Evolutionary conservation across 2,888 invertebrate genomes (phyloP).

Genomic region (Schizaphis graminum): DNA sequence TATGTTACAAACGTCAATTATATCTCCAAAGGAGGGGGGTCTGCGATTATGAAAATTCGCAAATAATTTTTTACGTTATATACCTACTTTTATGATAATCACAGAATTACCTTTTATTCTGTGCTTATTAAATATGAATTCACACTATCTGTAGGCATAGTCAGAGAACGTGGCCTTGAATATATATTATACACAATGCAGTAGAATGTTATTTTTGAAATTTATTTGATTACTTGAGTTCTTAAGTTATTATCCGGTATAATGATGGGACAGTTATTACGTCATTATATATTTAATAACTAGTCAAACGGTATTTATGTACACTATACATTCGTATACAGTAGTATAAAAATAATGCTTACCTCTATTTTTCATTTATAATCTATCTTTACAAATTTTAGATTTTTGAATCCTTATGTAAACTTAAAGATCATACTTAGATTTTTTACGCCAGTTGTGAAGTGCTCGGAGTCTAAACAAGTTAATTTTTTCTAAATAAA

Average conservation of each 20-base stretch:
- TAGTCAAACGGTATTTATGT: neutral
- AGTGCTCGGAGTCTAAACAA: too few species aligned
- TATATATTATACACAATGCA: neutral
- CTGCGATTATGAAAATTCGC: neutral
- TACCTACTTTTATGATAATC: neutral
- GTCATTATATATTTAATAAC: neutral
- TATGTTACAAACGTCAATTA: neutral
- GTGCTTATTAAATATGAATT: neutral
- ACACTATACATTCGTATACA: neutral
- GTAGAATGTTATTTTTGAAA: neutral
- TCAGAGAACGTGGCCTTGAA: neutral
- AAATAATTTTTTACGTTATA: neutral
- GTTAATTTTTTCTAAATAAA: too few species aligned
- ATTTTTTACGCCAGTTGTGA: too few species aligned
- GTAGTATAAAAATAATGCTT: neutral
- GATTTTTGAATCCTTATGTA: too few species aligned
- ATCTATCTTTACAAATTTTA: neutral
- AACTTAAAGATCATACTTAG: too few species aligned
- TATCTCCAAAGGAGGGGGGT: neutral
- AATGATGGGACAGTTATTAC: neutral
- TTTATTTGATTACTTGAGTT: neutral
- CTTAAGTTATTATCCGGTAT: neutral
- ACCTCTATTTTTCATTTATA: neutral
- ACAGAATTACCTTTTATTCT: neutral
- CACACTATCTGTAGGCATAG: neutral